These are phyloP conservation scores for Campaea margaritaria DNA, from an alignment of 2,888 invertebrate genomes.

Conservation along the genomic window DNA sequence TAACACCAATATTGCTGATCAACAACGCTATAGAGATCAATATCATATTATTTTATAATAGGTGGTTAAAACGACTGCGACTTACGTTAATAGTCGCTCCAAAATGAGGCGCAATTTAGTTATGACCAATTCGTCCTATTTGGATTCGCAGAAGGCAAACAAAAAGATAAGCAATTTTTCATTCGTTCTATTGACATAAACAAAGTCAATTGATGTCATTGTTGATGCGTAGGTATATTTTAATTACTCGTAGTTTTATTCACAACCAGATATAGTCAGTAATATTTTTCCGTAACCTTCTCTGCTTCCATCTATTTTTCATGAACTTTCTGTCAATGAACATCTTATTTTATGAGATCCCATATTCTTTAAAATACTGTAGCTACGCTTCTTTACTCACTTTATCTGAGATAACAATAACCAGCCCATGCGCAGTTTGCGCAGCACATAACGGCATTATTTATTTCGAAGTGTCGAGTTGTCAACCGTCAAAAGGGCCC, in stretches of 20 bases:
- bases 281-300: too few species aligned
- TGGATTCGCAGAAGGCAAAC: constrained; percentile 1
- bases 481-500: constrained; percentile 12
- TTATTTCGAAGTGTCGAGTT: not conserved
- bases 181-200: not conserved
- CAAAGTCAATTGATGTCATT: too few species aligned
- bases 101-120: not conserved
- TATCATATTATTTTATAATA: constrained; percentile 1
- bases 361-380: not conserved
- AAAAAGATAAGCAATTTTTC: constrained; percentile 9
- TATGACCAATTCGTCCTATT: constrained; percentile 16
- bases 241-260: too few species aligned
- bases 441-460: constrained; percentile 7
- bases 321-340: too few species aligned
- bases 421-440: not conserved
- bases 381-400: not conserved
- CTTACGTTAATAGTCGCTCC: not conserved
- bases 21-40: not conserved
- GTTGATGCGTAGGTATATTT: too few species aligned
- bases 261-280: too few species aligned
- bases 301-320: too few species aligned
- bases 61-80: not conserved
- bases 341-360: too few species aligned
- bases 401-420: not conserved
- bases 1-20: not conserved